phyloP scores from a whole-genome alignment of 2,113 vertebrate species.

The Ictidomys tridecemlineatus region DNA sequence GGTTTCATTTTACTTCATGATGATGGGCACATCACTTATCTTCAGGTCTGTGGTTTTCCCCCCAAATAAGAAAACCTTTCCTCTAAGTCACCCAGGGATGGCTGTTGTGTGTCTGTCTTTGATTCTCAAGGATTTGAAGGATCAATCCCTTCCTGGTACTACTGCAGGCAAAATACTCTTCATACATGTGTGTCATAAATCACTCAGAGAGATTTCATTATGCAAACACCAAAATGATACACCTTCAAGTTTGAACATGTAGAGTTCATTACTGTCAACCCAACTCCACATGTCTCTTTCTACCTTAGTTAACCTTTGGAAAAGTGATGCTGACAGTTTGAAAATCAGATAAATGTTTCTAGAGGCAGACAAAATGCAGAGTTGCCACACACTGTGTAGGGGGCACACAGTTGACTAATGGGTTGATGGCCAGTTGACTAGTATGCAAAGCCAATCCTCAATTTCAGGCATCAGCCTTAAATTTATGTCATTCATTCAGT shows the following conservation, averaged over 20 bases:
- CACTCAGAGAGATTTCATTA: neutral
- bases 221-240: slow-evolving; percentile 40
- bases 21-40: neutral
- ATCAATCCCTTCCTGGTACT: slow-evolving; percentile 12
- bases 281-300: neutral
- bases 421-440: neutral
- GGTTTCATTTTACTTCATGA: neutral
- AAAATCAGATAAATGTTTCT: neutral
- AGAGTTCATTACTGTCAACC: neutral
- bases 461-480: neutral
- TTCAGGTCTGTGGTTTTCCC: neutral
- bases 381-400: neutral
- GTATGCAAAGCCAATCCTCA: neutral
- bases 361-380: neutral
- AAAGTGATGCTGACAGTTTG: neutral
- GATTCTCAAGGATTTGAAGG: neutral
- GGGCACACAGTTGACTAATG: neutral
- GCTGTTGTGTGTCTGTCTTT: neutral
- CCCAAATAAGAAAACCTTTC: neutral
- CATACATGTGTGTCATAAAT: slow-evolving; percentile 56
- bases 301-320: neutral
- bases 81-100: neutral
- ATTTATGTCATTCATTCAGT: neutral
- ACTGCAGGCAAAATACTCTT: slow-evolving; percentile 63
- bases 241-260: slow-evolving; percentile 53